Base-by-base conservation (phyloP, 1,140 invertebrate genomes). In the Theocolax elegans region DNA sequence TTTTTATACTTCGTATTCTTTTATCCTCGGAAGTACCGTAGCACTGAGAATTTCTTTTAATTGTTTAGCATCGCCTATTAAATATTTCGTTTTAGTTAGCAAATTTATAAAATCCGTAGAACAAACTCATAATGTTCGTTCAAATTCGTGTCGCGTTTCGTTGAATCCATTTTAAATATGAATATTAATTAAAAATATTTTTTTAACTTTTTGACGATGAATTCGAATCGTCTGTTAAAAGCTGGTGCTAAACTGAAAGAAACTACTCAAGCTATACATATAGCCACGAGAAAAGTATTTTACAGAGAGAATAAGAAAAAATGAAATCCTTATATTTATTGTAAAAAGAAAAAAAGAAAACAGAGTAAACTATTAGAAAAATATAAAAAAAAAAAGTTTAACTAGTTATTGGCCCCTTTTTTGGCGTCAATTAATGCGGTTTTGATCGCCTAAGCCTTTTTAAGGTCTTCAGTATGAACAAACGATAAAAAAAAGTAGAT, bases 401-500 rank as follows among this genome's bases (percentile, higher is more conserved):
- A 13, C 13, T 35, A 19, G n/a, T 35, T 29, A 54, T 54, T 31
- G 51, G 31, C 51, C 25, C 29, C 6, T 54, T n/a, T 35, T 17
- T 35, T 54, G 49, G 49, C 23, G 51, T 35, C 51, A 31, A 35
- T 54, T 35, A 19, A n/a, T n/a, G n/a, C 7, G 51, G 51, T 27
- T 54, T 54, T 54, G n/a, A 25, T 17, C 23, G 51, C 51, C 51
- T 54, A 54, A 54, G 15, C 17, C 51, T 54, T 54, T 35, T 29
- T 29, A 31, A 54, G 51, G 51, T 54, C 10, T 54, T 54, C 51
- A 35, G 29, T 54, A 54, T 54, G 27, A 35, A 35, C 31, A 35
- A 35, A 35, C 4, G 10, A 10, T 6, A 35, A 35, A 35, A 35
- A 10, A 35, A 35, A 15, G 27, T 54, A 54, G 51, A 17, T 31